Base-by-base conservation (phyloP, 1,140 invertebrate genomes). In the Drosophila albomicans region DNA sequence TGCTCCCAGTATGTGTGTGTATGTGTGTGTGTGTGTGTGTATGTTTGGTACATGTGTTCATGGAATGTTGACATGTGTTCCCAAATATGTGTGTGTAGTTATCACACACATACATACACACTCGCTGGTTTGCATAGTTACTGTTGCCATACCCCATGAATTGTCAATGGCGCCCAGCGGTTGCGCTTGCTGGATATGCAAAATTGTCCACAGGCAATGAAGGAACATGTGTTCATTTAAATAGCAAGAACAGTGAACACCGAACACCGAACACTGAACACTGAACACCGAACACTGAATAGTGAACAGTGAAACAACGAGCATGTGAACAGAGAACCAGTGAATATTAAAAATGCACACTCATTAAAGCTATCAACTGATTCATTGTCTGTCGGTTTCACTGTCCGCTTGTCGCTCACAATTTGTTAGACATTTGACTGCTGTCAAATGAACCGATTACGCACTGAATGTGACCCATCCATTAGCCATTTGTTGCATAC, bases 21-120 rank as follows among this genome's bases (percentile, higher is more conserved):
- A n/a, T n/a, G n/a, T 63, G 8, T 35, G 16, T 63, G 30, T 63
- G 59, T 41, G 25, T 63, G 57, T 57, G 59, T 59, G 73, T 64
- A 25, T 45, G 48, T 51, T 68, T 76, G 68, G 62, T 88, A 88
- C 84, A 88, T 88, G 84, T 88, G 84, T 88, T 89, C 84, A 87
- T 88, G 84, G 67, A 89, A 88, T 88, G 84, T 88, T 88, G 84
- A 88, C 84, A 88, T 89, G 84, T 88, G 84, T 88, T 88, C 81
- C 80, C 82, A 87, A 82, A 88, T 75, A 87, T 87, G 82, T 82
- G 61, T 80, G 11, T 63, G 51, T 64, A 20, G 25, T 52, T 11
- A 16, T 58, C 38, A 16, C 10, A 57, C 16, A 75, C 62, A 82
- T 8, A 81, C 51, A 56, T 45, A 72, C 51, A 64, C 28, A 66